A percentile compares a stretch with the other conserved stretches of the same genome.
Conservation (phyloP, 2,888 invertebrate genomes). For the Malacosoma neustria region DNA sequence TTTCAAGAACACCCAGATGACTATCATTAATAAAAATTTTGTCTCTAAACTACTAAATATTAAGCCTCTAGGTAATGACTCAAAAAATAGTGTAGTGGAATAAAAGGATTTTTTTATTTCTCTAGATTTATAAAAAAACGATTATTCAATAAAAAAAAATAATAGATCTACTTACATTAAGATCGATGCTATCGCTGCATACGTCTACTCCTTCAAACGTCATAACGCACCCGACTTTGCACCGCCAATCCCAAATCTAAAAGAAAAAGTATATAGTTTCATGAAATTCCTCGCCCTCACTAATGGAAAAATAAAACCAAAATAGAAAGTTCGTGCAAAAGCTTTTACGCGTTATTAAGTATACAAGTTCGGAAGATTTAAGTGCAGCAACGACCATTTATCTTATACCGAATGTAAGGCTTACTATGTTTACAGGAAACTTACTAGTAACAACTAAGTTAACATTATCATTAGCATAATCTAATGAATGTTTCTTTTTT, state of each 20-base stretch:
- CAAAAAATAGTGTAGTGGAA: too few relatives aligned
- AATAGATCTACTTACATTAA: conserved; percentile 64
- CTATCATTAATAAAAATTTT: too few relatives aligned
- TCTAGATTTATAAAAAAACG: too few relatives aligned
- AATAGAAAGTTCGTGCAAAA: not conserved
- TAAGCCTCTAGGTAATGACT: too few relatives aligned
- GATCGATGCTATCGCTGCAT: conserved; percentile 72
- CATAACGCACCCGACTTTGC: conserved; percentile 62
- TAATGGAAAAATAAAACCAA: conserved; percentile 2
- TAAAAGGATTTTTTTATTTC: too few relatives aligned
- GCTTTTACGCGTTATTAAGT: conserved; percentile 4
- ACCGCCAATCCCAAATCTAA: conserved; percentile 75
- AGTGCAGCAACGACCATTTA: not conserved
- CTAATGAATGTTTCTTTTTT: too few relatives aligned
- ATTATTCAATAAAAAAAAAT: too few relatives aligned
- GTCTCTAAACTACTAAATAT: too few relatives aligned
- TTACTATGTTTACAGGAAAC: not conserved
- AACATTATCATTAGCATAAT: too few relatives aligned
- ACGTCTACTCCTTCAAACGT: conserved; percentile 74
- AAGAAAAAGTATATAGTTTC: conserved; percentile 12
- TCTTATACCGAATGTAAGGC: not conserved
- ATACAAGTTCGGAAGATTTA: not conserved
- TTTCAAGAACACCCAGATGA: too few relatives aligned
- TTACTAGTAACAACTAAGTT: too few relatives aligned
- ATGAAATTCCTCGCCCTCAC: not conserved